Evolutionary conservation across 2,797 vertebrate genomes (phyloP).

Genomic region (Rachycentron canadum): DNA sequence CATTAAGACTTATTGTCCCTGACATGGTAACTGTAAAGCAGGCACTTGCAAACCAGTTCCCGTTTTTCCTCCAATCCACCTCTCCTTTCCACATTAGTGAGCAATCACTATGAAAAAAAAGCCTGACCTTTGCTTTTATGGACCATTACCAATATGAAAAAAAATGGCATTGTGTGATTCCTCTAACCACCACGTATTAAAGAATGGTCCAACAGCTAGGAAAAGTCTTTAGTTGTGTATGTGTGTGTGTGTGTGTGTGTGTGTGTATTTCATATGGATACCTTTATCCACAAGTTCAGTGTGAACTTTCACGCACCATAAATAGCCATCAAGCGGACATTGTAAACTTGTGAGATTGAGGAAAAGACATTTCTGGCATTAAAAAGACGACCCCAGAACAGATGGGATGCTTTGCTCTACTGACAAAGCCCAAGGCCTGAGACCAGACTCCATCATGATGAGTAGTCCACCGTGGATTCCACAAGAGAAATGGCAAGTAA

Average conservation of each 20-base stretch:
- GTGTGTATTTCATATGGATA: slow-evolving; percentile 18
- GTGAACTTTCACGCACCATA: slow-evolving; percentile 77
- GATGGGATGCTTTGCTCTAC: slow-evolving; percentile 70
- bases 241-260: not conserved
- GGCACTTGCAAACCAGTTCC: slow-evolving; percentile 65
- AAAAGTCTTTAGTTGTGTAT: slow-evolving; percentile 9
- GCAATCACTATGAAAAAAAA: slow-evolving; percentile 59
- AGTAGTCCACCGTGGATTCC: slow-evolving; percentile 56
- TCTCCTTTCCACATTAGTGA: slow-evolving; percentile 71
- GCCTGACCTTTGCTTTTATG: slow-evolving; percentile 84
- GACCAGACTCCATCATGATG: slow-evolving; percentile 62
- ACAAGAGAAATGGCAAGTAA: slow-evolving; percentile 59
- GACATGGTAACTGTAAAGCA: slow-evolving; percentile 70
- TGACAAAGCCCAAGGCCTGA: slow-evolving; percentile 64
- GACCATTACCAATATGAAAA: slow-evolving; percentile 71
- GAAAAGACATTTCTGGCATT: slow-evolving; percentile 59
- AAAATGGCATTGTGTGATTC: slow-evolving; percentile 65
- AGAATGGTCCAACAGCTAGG: slow-evolving; percentile 44
- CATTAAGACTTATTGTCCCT: slow-evolving; percentile 69
- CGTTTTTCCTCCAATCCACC: slow-evolving; percentile 45
- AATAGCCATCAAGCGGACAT: slow-evolving; percentile 62
- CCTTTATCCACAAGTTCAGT: slow-evolving; percentile 60
- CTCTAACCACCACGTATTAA: slow-evolving; percentile 47
- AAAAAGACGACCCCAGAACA: slow-evolving; percentile 66
- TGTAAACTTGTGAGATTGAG: slow-evolving; percentile 62